Evolutionary conservation across 2,113 vertebrate species (phyloP), one percentile per base, ranked within the genome.

Genomic region (Pedetes capensis): DNA sequence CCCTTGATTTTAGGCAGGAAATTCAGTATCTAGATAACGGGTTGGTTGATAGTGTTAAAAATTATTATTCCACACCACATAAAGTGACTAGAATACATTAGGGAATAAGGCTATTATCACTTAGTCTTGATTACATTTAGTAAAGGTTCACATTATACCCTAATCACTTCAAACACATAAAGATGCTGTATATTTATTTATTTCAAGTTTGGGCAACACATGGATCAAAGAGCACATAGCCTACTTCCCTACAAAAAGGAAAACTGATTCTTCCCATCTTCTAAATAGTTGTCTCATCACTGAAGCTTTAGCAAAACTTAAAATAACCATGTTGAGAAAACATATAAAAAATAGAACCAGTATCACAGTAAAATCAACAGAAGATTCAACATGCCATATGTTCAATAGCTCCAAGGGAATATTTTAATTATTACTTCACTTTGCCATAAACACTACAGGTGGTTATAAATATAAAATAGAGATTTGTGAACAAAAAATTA

Each of bases 301-400:
- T 61, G 87, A 98, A 97, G 87, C 80, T 97, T 92, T 25, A 97
- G 87, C 94, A 97, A 96, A 86, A 96, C 96, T 96, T 93, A 97
- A 98, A 98, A 98, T 97, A 97, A 94, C 71, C 92, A 83, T 93
- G 93, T 96, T 97, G 55, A 97, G 94, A 97, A 93, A 97, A 96
- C 96, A 93, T 88, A 80, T 4, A 44, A 97, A 98, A 97, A 59
- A 95, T 78, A 94, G 97, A 97, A 95, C 14, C 42, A 96, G 64
- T 95, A 80, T 84, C 81, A 97, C 55, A 93, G 71, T 71, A 93
- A 97, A 94, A 87, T 97, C 76, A 97, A 87, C 66, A 97, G 76
- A 97, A 71, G 63, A 97, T 95, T 97, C 39, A 25, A 94, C 89
- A 39, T 91, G 66, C 91, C 92, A 88, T 96, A 95, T 97, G 95